These are phyloP conservation scores for Rhingia campestris DNA, from an alignment of 2,888 invertebrate genomes.

Conservation along the genomic window DNA sequence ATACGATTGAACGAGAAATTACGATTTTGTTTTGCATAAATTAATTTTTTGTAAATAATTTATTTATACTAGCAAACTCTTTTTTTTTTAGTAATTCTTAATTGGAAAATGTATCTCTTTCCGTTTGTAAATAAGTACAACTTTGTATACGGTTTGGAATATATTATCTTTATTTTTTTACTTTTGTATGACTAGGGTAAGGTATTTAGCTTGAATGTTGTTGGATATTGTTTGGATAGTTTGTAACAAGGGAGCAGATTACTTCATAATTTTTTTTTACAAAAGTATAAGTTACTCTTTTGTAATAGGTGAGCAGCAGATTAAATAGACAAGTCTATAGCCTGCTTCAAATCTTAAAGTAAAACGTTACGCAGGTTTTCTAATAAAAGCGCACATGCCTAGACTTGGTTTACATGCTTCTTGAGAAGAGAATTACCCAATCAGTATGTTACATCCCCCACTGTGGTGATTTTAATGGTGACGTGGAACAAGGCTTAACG, in stretches of 20 bases:
- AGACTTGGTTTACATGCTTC: too few species aligned
- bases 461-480: too few species aligned
- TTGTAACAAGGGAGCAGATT: background rate
- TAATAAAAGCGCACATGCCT: too few species aligned
- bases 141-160: background rate
- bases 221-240: constrained; percentile 39
- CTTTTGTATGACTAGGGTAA: background rate
- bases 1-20: constrained; percentile 63
- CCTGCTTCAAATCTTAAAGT: too few species aligned
- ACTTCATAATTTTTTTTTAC: too few species aligned
- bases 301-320: too few species aligned
- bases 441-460: too few species aligned
- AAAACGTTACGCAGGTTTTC: too few species aligned
- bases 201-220: constrained; percentile 9
- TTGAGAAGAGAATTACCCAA: too few species aligned
- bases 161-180: constrained; percentile 3
- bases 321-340: too few species aligned
- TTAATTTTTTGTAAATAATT: constrained; percentile 60
- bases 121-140: constrained; percentile 37
- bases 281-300: too few species aligned
- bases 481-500: too few species aligned
- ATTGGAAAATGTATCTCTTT: constrained; percentile 18
- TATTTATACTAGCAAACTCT: constrained; percentile 50
- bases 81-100: constrained; percentile 32
- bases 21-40: constrained; percentile 61